Percentiles rank a stretch among this genome's conserved stretches.
phyloP scores from a whole-genome alignment of 2,797 vertebrate species.

The Malurus leucopterus region DNA sequence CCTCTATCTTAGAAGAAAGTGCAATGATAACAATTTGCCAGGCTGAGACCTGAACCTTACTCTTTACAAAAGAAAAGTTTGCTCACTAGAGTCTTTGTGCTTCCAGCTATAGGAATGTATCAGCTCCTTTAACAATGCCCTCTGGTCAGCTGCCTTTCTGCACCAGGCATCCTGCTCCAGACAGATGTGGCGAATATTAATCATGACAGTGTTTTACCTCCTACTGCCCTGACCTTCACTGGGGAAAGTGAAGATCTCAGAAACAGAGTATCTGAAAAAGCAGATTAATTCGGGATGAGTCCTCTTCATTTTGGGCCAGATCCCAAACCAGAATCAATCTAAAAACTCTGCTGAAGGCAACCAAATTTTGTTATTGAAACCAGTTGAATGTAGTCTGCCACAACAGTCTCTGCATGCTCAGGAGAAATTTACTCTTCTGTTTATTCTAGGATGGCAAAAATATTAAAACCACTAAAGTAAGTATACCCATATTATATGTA shows the following conservation, averaged over 20 bases:
- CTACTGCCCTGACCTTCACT: slow-evolving; percentile 13
- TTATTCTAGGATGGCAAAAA: neutral
- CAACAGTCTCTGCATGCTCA: neutral
- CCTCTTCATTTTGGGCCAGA: neutral
- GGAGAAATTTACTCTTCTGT: neutral
- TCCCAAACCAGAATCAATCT: neutral
- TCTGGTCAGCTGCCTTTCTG: slow-evolving; percentile 25
- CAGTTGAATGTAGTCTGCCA: neutral
- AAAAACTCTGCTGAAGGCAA: neutral
- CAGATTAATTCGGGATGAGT: neutral
- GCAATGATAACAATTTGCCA: neutral
- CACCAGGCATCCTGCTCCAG: neutral
- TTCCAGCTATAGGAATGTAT: neutral
- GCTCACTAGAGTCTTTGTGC: neutral
- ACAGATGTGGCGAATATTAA: slow-evolving; percentile 32
- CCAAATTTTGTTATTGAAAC: neutral
- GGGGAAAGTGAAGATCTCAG: neutral
- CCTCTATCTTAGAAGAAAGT: neutral
- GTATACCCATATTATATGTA: neutral
- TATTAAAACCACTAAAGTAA: neutral
- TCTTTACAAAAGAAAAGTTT: neutral
- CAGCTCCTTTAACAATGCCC: neutral
- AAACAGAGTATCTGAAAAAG: neutral
- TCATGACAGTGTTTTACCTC: neutral
- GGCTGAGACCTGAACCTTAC: neutral